A percentile compares a stretch with the other conserved stretches of the same genome.
These are phyloP conservation scores for Empis livida DNA, from an alignment of 2,888 invertebrate species.

Conservation along the genomic window DNA sequence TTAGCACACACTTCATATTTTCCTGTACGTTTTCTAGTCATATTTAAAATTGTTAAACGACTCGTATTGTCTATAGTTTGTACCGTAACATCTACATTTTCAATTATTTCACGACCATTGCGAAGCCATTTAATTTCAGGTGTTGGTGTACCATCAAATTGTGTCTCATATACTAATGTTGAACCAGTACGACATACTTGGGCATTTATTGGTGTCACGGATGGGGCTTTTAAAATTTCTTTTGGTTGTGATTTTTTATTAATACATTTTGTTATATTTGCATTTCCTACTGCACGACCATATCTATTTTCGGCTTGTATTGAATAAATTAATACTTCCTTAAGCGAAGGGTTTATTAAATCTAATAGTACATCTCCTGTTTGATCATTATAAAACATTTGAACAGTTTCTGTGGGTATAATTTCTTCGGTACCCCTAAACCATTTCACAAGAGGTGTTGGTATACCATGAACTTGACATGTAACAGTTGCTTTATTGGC, in stretches of 20 bases:
- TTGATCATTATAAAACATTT: conserved; percentile 45
- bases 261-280: conserved; percentile 50
- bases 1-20: conserved; percentile 79
- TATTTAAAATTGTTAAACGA: conserved; percentile 49
- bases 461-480: conserved; percentile 54
- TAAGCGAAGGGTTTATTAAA: conserved; percentile 47
- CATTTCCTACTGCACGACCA: conserved; percentile 59
- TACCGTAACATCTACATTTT: conserved; percentile 48
- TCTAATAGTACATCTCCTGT: conserved; percentile 51
- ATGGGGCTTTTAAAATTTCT: conserved; percentile 48
- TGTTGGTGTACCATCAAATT: conserved; percentile 56
- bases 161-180: conserved; percentile 53
- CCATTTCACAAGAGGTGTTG: conserved; percentile 60
- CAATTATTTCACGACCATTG: conserved; percentile 63
- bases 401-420: conserved; percentile 41
- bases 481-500: conserved; percentile 48
- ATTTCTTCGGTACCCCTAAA: conserved; percentile 50
- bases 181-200: conserved; percentile 55
- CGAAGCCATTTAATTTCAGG: conserved; percentile 74
- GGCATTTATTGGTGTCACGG: conserved; percentile 68
- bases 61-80: conserved; percentile 46
- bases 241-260: conserved; percentile 21
- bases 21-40: conserved; percentile 63
- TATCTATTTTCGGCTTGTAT: conserved; percentile 59
- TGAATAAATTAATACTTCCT: conserved; percentile 55